phyloP scores from a whole-genome alignment of 2,113 vertebrate species.

The Notarius lentiginosus region DNA sequence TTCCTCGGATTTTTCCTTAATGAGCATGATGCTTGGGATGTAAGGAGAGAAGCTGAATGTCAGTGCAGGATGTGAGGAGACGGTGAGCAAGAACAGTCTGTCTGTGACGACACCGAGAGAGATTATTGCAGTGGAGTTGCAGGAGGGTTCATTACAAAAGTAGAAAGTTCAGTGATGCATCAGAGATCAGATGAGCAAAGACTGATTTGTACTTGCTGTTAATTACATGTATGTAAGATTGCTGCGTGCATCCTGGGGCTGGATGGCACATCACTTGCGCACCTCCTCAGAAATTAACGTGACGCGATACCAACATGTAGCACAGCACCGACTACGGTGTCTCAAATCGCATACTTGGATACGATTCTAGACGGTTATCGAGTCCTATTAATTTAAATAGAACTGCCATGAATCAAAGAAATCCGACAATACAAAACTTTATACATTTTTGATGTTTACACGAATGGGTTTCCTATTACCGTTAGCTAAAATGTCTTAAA shows the following conservation, averaged over 20 bases:
- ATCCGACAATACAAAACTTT: too few species aligned
- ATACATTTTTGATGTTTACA: too few species aligned
- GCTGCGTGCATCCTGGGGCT: not conserved
- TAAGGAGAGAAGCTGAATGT: not conserved
- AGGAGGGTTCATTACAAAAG: not conserved
- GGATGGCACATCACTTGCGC: too few species aligned
- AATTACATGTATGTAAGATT: not conserved
- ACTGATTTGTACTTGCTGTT: not conserved
- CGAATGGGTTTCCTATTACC: not conserved
- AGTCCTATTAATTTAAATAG: too few species aligned
- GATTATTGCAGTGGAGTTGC: not conserved
- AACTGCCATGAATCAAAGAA: too few species aligned
- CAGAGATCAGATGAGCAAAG: not conserved
- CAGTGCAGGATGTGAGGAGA: not conserved
- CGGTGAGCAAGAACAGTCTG: not conserved
- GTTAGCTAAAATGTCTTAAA: too few species aligned
- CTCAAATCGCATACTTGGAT: not conserved
- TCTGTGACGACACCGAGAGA: not conserved
- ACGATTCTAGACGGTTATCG: not conserved
- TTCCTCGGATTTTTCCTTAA: not conserved
- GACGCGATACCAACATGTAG: not conserved
- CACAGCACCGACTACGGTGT: too few species aligned
- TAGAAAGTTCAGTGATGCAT: not conserved
- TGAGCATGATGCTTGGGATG: not conserved
- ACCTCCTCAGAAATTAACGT: not conserved